Evolutionary conservation across 2,113 vertebrate genomes (phyloP), one percentile per base, ranked within the genome.

Genomic region (Fulmarus glacialis): DNA sequence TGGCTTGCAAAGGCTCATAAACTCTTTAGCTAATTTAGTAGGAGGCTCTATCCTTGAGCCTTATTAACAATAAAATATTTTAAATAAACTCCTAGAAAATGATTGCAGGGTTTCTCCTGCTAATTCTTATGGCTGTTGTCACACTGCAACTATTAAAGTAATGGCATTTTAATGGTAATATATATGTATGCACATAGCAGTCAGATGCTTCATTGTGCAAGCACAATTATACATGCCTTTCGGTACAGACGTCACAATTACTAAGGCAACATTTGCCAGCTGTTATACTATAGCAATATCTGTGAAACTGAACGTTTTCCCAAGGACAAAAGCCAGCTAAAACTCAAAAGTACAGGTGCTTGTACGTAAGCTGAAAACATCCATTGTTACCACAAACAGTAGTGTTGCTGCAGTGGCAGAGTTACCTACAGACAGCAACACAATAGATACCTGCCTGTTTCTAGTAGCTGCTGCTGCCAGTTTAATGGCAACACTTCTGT

Each of bases 41-140:
- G 81, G 50, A 20, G 15, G 48, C 52, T 87, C 55, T 42, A 36
- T 50, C 36, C 16, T 88, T 43, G 58, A 75, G 59, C 16, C 16
- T 80, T 92, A 95, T 80, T 75, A 97, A 64, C 38, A 64, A 86
- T 47, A 89, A 94, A 88, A 40, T 75, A 84, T 87, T 97, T 96
- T 32, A 85, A 94, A 58, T 90, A 89, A 93, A 91, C 34, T 75
- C 12, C 24, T 82, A 67, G 43, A 60, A 96, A 90, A 75, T 80
- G 55, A 87, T 95, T 91, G 70, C 40, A 82, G 23, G 67, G 32
- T 52, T 93, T 84, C 52, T 58, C 16, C 59, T n/a, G 56, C 58
- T 89, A 89, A 53, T 81, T 53, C 23, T 36, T 64, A 47, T 12
- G 55, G 24, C 5, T 79, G 22, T 30, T 93, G 58, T 32, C 87